phyloP scores from a whole-genome alignment of 2,888 invertebrate genomes.

The Crocallis elinguaria region DNA sequence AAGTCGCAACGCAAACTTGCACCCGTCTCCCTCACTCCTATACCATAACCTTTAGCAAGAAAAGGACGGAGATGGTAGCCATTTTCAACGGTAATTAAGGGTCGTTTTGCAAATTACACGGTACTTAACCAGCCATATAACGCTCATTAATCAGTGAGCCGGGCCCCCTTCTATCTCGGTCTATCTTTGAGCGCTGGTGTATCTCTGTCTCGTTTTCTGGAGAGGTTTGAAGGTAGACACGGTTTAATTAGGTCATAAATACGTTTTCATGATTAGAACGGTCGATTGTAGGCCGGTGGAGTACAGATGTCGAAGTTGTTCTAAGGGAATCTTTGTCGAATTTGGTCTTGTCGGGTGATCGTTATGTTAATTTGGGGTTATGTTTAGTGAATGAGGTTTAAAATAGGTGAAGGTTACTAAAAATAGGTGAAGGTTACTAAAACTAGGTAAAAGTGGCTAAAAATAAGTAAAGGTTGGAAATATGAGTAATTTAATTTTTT shows the following conservation, averaged over 20 bases:
- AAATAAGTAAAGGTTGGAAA: no score
- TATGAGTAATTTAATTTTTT: no score
- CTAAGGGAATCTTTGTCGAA: conserved; percentile 45
- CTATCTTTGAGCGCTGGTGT: conserved; percentile 36
- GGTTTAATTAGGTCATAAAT: conserved; percentile 85
- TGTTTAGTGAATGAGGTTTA: background rate
- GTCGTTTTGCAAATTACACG: conserved; percentile 91
- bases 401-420: conserved; percentile 23
- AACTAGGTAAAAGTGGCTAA: background rate
- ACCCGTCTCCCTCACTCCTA: conserved; percentile 57
- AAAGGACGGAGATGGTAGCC: conserved; percentile 76
- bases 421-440: background rate
- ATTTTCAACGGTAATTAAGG: conserved; percentile 86
- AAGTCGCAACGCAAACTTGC: conserved; percentile 65
- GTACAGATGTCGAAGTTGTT: conserved; percentile 66
- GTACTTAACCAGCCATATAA: conserved; percentile 90
- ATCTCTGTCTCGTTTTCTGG: conserved; percentile 52
- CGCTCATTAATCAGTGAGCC: conserved; percentile 86
- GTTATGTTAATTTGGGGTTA: conserved; percentile 29
- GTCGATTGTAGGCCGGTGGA: conserved; percentile 46
- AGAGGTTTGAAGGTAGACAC: conserved; percentile 68
- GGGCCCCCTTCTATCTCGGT: conserved; percentile 56
- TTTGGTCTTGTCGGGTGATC: conserved; percentile 30
- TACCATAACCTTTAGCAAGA: conserved; percentile 46
- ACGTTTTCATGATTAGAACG: conserved; percentile 81